Evolutionary conservation across 1,140 invertebrate species (phyloP).

Genomic region (Cydia fagiglandana): DNA sequence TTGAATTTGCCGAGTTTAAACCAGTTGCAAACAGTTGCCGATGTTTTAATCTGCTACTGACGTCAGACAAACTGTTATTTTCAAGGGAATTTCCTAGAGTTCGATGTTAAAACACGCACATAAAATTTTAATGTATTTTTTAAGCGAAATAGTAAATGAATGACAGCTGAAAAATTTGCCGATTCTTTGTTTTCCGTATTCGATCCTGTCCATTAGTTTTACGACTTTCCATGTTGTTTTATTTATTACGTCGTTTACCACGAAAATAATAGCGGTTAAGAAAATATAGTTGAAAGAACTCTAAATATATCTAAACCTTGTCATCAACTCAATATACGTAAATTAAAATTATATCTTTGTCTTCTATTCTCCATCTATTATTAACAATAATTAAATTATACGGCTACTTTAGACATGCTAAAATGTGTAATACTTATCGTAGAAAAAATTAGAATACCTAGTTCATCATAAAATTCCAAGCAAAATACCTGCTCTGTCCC

Average conservation of each 20-base stretch:
- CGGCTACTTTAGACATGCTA: not conserved
- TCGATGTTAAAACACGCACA: not conserved
- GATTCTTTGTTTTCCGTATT: conserved; percentile 17
- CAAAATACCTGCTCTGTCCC: too few species aligned
- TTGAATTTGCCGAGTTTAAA: not conserved
- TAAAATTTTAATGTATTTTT: conserved; percentile 2
- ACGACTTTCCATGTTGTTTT: conserved; percentile 12
- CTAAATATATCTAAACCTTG: not conserved
- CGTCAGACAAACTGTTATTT: not conserved
- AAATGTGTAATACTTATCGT: not conserved
- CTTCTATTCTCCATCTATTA: not conserved
- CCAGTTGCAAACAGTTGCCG: not conserved
- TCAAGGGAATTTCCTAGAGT: not conserved
- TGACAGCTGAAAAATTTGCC: conserved; percentile 13
- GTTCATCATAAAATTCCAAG: too few species aligned
- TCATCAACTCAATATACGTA: not conserved
- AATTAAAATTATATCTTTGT: not conserved
- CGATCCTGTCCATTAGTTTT: conserved; percentile 13
- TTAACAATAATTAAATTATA: not conserved
- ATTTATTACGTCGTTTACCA: not conserved
- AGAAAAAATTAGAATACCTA: not conserved
- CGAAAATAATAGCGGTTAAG: conserved; percentile 13
- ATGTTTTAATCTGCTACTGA: conserved; percentile 8
- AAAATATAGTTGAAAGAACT: not conserved
- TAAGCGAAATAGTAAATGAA: not conserved